phyloP scores from a whole-genome alignment of 2,797 vertebrate species.

The Pseudochaenichthys georgianus region DNA sequence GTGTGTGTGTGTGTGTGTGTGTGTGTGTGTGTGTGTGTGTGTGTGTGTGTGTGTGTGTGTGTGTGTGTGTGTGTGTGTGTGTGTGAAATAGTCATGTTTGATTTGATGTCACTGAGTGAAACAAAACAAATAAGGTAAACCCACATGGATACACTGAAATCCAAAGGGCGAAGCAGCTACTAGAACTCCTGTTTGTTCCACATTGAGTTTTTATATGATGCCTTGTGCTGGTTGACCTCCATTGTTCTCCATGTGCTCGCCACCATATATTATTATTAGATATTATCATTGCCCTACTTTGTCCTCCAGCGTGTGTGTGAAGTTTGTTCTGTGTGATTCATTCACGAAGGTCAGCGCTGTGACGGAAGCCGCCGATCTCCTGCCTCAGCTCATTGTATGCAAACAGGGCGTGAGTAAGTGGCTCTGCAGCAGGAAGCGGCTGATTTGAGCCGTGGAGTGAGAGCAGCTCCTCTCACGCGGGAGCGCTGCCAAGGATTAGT shows the following conservation, averaged over 20 bases:
- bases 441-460: slow-evolving; percentile 57
- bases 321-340: slow-evolving; percentile 60
- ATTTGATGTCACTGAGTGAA: no score
- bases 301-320: slow-evolving; percentile 36
- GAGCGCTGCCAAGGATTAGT: slow-evolving; percentile 34
- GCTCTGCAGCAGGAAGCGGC: slow-evolving; percentile 76
- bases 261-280: slow-evolving; percentile 15
- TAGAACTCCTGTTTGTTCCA: background rate
- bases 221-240: background rate
- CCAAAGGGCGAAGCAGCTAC: no score
- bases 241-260: background rate
- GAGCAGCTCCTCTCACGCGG: slow-evolving; percentile 24
- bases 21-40: rapidly evolving
- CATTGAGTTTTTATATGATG: background rate
- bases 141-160: no score
- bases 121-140: no score
- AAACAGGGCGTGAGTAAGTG: slow-evolving; percentile 78
- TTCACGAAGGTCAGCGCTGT: slow-evolving; percentile 64
- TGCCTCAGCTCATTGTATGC: slow-evolving; percentile 65
- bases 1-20: no score
- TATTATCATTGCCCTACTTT: slow-evolving; percentile 47
- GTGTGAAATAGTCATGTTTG: no score
- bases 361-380: slow-evolving; percentile 58
- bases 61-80: no score
- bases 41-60: no score